Evolutionary conservation across 2,797 vertebrate species (phyloP).

Genomic region (Gadopsis marmoratus): DNA sequence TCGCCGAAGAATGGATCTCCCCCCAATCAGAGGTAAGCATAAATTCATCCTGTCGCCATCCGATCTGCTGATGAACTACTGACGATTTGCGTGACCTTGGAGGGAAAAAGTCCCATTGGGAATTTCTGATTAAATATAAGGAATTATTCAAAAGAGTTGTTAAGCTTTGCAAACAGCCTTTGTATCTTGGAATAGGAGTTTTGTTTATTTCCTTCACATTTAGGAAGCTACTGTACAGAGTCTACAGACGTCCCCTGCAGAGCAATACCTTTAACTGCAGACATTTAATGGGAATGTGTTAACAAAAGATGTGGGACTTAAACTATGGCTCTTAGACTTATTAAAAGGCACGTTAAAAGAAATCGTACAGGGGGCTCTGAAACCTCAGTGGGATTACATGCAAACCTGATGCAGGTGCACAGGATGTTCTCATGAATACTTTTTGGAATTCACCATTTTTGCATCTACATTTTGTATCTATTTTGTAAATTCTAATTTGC

Average conservation of each 20-base stretch:
- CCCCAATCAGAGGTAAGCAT: slow-evolving; percentile 83
- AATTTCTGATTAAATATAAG: neutral
- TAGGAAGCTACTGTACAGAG: neutral
- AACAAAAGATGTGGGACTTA: neutral
- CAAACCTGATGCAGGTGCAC: neutral
- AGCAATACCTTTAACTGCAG: neutral
- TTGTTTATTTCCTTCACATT: neutral
- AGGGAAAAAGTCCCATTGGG: slow-evolving; percentile 3
- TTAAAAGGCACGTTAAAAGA: neutral
- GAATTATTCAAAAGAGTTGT: neutral
- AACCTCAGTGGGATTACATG: neutral
- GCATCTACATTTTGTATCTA: neutral
- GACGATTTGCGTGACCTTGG: slow-evolving; percentile 64
- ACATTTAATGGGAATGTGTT: neutral
- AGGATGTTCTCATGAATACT: neutral
- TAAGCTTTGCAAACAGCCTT: neutral
- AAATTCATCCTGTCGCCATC: slow-evolving; percentile 44
- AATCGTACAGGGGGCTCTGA: neutral
- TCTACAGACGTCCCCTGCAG: neutral
- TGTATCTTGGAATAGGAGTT: neutral
- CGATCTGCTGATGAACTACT: slow-evolving; percentile 55
- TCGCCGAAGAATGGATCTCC: slow-evolving; percentile 82
- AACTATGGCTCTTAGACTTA: neutral
- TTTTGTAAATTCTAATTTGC: neutral
- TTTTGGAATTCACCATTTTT: neutral